phyloP scores from a whole-genome alignment of 2,797 vertebrate genomes.

The Rhinoraja longicauda region DNA sequence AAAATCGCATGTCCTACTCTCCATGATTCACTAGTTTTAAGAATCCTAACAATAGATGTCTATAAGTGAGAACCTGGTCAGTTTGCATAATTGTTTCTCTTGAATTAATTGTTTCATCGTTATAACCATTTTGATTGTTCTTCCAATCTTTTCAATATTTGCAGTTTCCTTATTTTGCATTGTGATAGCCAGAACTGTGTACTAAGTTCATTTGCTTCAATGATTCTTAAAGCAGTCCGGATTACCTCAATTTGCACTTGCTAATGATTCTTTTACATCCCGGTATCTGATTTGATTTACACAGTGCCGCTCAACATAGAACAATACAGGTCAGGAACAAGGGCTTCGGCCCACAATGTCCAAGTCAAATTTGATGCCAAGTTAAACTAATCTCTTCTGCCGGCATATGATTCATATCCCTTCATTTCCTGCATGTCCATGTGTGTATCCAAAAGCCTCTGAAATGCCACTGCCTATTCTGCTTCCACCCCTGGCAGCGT shows the following conservation, averaged over 20 bases:
- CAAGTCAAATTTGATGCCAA: no score
- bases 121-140: background rate
- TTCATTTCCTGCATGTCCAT: no score
- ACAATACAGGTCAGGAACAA: no score
- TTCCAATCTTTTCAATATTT: background rate
- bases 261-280: background rate
- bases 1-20: background rate
- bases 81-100: background rate
- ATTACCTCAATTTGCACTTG: background rate
- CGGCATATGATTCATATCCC: no score
- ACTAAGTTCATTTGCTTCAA: background rate
- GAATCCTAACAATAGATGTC: background rate
- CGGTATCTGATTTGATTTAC: background rate
- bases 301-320: background rate
- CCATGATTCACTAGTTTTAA: background rate
- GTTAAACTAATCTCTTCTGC: no score
- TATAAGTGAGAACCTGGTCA: background rate
- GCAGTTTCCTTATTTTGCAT: background rate
- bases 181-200: background rate
- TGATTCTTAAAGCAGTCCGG: background rate
- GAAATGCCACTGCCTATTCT: no score
- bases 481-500: no score
- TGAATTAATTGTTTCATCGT: background rate
- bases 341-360: no score
- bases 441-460: no score